These are phyloP conservation scores for Alaudala cheleensis DNA, from an alignment of 2,113 vertebrate species.

Conservation along the genomic window DNA sequence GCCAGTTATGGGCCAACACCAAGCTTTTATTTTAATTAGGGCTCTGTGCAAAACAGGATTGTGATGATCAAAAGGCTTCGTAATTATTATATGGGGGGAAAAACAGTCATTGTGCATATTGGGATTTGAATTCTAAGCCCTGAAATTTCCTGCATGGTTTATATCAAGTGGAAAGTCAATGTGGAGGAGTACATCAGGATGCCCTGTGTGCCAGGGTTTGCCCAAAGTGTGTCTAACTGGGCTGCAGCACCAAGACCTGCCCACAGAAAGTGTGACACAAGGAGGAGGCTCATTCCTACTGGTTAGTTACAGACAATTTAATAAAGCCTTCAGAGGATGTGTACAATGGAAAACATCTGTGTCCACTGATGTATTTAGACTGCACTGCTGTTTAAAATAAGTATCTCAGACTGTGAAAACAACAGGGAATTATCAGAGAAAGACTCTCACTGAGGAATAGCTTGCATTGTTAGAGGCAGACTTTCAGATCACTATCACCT, in stretches of 20 bases:
- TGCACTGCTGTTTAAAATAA: constrained; percentile 2
- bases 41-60: neutral
- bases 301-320: neutral
- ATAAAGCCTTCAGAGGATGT: neutral
- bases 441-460: neutral
- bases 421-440: neutral
- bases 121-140: neutral
- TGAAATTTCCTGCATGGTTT: neutral
- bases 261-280: neutral
- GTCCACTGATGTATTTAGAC: neutral
- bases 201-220: neutral
- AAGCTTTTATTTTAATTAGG: neutral
- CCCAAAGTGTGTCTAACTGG: neutral
- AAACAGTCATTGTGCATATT: neutral
- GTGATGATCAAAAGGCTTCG: neutral
- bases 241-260: neutral
- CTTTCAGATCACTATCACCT: neutral
- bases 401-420: neutral
- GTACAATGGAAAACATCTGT: neutral
- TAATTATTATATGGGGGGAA: neutral
- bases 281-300: neutral
- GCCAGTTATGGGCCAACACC: neutral
- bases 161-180: neutral
- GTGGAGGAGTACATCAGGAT: neutral
- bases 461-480: neutral